Evolutionary conservation across 2,888 invertebrate species (phyloP).

Genomic region (Pinctada fucata): DNA sequence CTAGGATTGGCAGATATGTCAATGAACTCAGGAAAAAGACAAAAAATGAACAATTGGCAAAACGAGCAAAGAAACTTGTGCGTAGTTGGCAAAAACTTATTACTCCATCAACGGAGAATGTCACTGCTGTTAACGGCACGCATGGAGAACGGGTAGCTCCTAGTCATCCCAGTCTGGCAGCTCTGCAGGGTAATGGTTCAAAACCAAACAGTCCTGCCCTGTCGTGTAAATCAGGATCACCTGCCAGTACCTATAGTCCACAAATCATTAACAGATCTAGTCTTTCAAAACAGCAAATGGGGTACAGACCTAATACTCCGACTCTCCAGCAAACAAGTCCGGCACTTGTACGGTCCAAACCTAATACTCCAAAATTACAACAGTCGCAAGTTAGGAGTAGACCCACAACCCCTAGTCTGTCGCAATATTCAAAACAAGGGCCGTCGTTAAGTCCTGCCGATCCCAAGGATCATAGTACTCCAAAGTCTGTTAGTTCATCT

Average conservation of each 20-base stretch:
- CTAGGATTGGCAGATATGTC: constrained; percentile 94
- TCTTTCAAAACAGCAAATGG: constrained; percentile 49
- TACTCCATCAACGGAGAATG: constrained; percentile 49
- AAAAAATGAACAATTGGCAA: constrained; percentile 88
- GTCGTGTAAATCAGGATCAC: constrained; percentile 49
- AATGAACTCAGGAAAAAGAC: constrained; percentile 94
- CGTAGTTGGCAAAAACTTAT: constrained; percentile 95
- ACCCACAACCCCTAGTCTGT: constrained; percentile 40
- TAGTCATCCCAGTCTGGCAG: constrained; percentile 40
- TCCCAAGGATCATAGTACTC: constrained; percentile 34
- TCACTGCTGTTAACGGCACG: constrained; percentile 37
- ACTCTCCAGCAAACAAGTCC: constrained; percentile 45
- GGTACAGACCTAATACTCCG: constrained; percentile 42
- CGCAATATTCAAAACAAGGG: constrained; percentile 33
- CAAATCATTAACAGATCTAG: constrained; percentile 57
- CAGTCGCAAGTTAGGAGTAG: constrained; percentile 34
- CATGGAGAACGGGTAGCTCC: constrained; percentile 63
- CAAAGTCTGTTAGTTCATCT: constrained; percentile 18
- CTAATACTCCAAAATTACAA: constrained; percentile 39
- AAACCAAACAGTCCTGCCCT: constrained; percentile 64
- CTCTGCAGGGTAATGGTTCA: constrained; percentile 44
- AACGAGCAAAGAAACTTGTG: constrained; percentile 92
- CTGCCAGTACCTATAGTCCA: constrained; percentile 43
- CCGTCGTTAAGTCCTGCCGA: constrained; percentile 22
- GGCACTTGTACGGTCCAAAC: constrained; percentile 15